Conservation (phyloP, 2,797 vertebrate genomes). For the Lates japonicus region DNA sequence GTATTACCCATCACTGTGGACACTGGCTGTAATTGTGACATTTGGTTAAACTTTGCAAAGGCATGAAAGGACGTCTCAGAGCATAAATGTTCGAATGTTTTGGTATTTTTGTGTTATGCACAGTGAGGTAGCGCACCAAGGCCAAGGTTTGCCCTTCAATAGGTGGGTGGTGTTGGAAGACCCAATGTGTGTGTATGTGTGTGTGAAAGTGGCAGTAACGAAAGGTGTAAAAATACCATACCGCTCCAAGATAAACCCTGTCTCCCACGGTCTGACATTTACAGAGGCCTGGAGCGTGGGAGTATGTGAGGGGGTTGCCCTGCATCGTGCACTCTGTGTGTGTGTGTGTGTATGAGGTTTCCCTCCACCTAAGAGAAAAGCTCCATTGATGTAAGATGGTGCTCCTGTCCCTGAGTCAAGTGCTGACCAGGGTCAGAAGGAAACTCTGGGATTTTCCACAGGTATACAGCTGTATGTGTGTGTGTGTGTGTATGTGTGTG, state of each 20-base stretch:
- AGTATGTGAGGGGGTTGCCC: constrained; percentile 78
- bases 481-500: constrained; percentile 24
- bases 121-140: constrained; percentile 27
- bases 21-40: constrained; percentile 12
- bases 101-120: constrained; percentile 34
- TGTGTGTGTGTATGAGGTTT: constrained; percentile 79
- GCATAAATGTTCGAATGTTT: constrained; percentile 28
- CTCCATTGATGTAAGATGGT: constrained; percentile 86
- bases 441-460: constrained; percentile 82
- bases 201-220: constrained; percentile 49
- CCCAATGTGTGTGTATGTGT: constrained; percentile 15
- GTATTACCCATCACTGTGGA: constrained; percentile 18
- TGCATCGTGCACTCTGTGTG: constrained; percentile 54
- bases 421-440: constrained; percentile 73
- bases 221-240: constrained; percentile 90
- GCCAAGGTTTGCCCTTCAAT: constrained; percentile 49
- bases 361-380: constrained; percentile 87
- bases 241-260: constrained; percentile 90
- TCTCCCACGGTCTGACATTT: constrained; percentile 88
- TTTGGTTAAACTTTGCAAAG: constrained; percentile 28
- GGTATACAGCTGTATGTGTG: constrained; percentile 43
- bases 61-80: constrained; percentile 39
- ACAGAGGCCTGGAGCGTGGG: constrained; percentile 85
- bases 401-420: constrained; percentile 79
- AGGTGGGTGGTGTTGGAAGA: constrained; percentile 40